A percentile compares a stretch with the other conserved stretches of the same genome.
phyloP scores from a whole-genome alignment of 2,113 vertebrate genomes.

The Gila orcuttii region DNA sequence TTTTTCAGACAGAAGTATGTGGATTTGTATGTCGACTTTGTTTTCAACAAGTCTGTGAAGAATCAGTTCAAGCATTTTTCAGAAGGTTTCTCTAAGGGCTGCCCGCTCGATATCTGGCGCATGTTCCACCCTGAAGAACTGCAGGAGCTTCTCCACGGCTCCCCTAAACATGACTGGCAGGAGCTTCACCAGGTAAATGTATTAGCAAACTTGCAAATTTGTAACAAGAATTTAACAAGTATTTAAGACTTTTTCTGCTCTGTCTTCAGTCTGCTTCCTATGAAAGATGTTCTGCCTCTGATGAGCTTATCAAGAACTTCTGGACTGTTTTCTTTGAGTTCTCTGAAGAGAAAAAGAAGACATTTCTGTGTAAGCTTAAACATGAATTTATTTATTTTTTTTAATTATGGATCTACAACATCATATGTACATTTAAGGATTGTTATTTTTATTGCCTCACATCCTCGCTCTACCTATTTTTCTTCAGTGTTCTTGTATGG shows the following conservation, averaged over 20 bases:
- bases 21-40: constrained; percentile 69
- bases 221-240: not conserved
- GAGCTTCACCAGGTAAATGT: constrained; percentile 61
- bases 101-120: constrained; percentile 61
- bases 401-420: no score
- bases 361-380: constrained; percentile 70
- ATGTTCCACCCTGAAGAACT: constrained; percentile 71
- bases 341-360: constrained; percentile 69
- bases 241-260: not conserved
- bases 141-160: constrained; percentile 64
- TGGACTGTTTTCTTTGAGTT: constrained; percentile 71
- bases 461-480: not conserved
- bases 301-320: constrained; percentile 69
- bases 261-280: constrained; percentile 61
- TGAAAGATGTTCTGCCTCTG: accelerated
- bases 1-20: constrained; percentile 67
- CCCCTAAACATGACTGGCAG: constrained; percentile 61
- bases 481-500: constrained; percentile 70
- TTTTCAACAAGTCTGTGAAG: constrained; percentile 65
- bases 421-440: not conserved
- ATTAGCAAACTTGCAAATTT: not conserved
- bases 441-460: not conserved
- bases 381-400: not conserved
- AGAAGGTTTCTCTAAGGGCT: constrained; percentile 69
- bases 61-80: constrained; percentile 67